These are phyloP conservation scores for Distichodus sexfasciatus DNA, from an alignment of 2,797 vertebrate genomes.

Conservation along the genomic window DNA sequence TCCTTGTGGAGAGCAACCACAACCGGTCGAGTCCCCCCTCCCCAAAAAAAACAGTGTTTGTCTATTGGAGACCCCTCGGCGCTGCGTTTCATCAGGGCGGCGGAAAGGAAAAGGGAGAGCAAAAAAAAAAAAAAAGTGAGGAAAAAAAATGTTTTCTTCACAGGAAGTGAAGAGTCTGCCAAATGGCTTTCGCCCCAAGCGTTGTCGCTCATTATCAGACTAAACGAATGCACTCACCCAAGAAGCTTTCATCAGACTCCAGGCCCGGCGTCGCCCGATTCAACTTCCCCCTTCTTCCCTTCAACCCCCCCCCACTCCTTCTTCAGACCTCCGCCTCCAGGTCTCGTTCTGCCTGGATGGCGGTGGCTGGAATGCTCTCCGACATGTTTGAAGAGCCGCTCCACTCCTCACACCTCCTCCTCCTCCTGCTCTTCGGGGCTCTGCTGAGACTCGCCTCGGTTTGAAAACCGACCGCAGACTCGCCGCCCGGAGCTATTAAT, in stretches of 20 bases:
- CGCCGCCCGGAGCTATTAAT: constrained; percentile 82
- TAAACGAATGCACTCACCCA: constrained; percentile 75
- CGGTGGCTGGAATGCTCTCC: constrained; percentile 81
- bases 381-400: constrained; percentile 81
- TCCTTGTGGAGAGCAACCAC: constrained; percentile 78
- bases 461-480: constrained; percentile 87
- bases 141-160: constrained; percentile 61
- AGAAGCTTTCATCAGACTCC: constrained; percentile 81
- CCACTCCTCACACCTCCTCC: constrained; percentile 80
- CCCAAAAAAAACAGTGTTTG: constrained; percentile 68
- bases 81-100: constrained; percentile 48
- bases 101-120: constrained; percentile 54
- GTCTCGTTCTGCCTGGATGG: constrained; percentile 72
- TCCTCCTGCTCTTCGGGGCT: constrained; percentile 66
- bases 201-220: constrained; percentile 85
- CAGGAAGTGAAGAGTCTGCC: constrained; percentile 85
- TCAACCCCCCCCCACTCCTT: constrained; percentile 44
- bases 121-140: constrained; percentile 60
- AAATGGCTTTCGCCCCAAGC: constrained; percentile 82
- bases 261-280: constrained; percentile 57
- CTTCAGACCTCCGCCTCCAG: too few relatives aligned
- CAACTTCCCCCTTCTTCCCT: constrained; percentile 23
- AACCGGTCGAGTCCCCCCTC: constrained; percentile 73
- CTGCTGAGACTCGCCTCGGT: constrained; percentile 87
- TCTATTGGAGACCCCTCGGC: constrained; percentile 73